Evolutionary conservation across 2,888 invertebrate species (phyloP).

Genomic region (Phortica magna): DNA sequence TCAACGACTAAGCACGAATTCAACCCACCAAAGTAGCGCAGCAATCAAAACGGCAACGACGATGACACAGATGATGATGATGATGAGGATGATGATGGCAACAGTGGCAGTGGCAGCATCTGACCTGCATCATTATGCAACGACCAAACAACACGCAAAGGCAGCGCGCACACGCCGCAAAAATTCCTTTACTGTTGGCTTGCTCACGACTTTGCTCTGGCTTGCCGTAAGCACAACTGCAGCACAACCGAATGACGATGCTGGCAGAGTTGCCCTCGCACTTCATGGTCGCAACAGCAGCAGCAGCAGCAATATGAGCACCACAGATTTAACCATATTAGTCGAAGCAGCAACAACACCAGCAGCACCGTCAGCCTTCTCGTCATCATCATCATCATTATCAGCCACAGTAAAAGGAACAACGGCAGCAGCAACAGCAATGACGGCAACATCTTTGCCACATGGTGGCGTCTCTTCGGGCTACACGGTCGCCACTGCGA

Average conservation of each 20-base stretch:
- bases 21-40: constrained; percentile 41
- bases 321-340: constrained; percentile 55
- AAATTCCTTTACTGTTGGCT: constrained; percentile 18
- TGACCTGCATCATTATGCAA: constrained; percentile 25
- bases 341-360: constrained; percentile 49
- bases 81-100: constrained; percentile 2
- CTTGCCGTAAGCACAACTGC: constrained; percentile 21
- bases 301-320: constrained; percentile 41
- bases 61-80: constrained; percentile 19
- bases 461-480: constrained; percentile 43
- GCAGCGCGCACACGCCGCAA: background rate
- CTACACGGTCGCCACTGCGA: background rate
- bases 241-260: constrained; percentile 19
- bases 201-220: constrained; percentile 23
- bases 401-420: constrained; percentile 16
- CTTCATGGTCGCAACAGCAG: constrained; percentile 29
- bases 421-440: constrained; percentile 24
- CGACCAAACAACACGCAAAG: background rate
- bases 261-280: too few relatives aligned
- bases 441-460: background rate
- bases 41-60: constrained; percentile 13
- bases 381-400: constrained; percentile 26
- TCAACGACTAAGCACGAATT: constrained; percentile 39
- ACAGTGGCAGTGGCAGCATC: constrained; percentile 13
- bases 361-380: constrained; percentile 8